These are phyloP conservation scores for Amblyopsis rosae DNA, from an alignment of 2,113 vertebrate species.

Conservation along the genomic window DNA sequence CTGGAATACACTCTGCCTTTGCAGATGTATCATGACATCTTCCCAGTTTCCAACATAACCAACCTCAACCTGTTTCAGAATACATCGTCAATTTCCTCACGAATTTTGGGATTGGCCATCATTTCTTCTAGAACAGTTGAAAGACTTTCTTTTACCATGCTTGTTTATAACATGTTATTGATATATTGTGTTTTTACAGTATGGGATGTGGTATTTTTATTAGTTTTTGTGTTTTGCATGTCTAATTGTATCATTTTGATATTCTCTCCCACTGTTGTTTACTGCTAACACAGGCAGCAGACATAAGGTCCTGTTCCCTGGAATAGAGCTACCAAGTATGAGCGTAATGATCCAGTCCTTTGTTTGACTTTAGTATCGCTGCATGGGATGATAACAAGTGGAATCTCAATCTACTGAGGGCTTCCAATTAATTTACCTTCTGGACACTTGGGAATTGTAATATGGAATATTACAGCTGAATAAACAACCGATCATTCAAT, in stretches of 20 bases:
- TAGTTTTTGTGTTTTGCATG: neutral
- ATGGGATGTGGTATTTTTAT: neutral
- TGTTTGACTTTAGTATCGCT: slow-evolving; percentile 46
- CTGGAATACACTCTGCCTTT: slow-evolving; percentile 3
- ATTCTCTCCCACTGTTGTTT: slow-evolving; percentile 43
- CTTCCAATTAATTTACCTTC: slow-evolving; percentile 43
- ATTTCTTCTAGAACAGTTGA: no score
- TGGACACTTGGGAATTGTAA: neutral
- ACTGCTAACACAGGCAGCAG: slow-evolving; percentile 72
- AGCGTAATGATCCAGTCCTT: slow-evolving; percentile 44
- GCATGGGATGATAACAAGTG: slow-evolving; percentile 54
- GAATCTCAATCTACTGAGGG: slow-evolving; percentile 46
- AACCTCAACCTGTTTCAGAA: neutral
- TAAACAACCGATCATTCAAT: no score
- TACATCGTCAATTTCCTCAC: no score
- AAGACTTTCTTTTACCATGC: neutral
- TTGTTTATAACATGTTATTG: neutral
- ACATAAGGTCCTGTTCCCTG: slow-evolving; percentile 73
- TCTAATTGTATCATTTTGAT: slow-evolving; percentile 23
- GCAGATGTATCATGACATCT: neutral
- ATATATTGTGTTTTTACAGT: no score
- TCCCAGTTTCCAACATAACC: neutral
- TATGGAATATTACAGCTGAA: no score
- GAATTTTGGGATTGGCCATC: no score
- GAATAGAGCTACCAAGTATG: slow-evolving; percentile 85